These are phyloP conservation scores for Beroe ovata DNA, from an alignment of 37 sponge, comb jelly and placozoan species.

Conservation along the genomic window DNA sequence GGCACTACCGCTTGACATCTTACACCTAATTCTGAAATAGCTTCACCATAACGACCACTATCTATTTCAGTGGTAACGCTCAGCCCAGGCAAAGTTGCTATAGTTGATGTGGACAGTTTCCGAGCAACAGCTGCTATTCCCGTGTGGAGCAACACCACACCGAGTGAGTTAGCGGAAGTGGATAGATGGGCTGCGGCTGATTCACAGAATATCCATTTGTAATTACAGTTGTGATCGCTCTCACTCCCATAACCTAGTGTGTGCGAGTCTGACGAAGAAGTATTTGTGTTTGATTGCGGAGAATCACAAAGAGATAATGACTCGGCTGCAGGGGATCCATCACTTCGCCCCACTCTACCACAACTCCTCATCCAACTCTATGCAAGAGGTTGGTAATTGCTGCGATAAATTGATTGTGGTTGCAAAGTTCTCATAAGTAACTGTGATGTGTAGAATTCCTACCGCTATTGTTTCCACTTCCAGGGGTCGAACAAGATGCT, in stretches of 20 bases:
- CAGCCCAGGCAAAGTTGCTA: neutral
- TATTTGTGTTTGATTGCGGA: slow-evolving; percentile 10
- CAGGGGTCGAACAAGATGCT: too few species aligned
- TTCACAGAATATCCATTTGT: too few species aligned
- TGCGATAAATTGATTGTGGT: too few species aligned
- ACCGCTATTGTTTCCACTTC: too few species aligned
- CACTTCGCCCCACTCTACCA: neutral
- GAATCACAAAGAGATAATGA: neutral
- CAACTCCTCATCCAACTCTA: neutral
- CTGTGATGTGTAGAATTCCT: too few species aligned
- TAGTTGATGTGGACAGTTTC: slow-evolving; percentile 52
- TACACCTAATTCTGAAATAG: neutral
- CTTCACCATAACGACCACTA: neutral
- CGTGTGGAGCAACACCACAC: neutral
- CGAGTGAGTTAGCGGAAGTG: slow-evolving; percentile 20
- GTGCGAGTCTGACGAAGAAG: slow-evolving; percentile 7
- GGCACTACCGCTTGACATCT: too few species aligned
- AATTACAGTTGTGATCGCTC: too few species aligned
- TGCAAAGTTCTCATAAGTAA: too few species aligned
- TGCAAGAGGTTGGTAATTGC: neutral
- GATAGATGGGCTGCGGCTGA: too few species aligned
- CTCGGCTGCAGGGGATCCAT: neutral
- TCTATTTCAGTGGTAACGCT: neutral
- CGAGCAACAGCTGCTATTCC: slow-evolving; percentile 24
- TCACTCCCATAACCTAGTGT: neutral